Evolutionary conservation across 2,888 invertebrate genomes (phyloP), one percentile per base, ranked within the genome.

Genomic region (Lycocerus yunnanus): DNA sequence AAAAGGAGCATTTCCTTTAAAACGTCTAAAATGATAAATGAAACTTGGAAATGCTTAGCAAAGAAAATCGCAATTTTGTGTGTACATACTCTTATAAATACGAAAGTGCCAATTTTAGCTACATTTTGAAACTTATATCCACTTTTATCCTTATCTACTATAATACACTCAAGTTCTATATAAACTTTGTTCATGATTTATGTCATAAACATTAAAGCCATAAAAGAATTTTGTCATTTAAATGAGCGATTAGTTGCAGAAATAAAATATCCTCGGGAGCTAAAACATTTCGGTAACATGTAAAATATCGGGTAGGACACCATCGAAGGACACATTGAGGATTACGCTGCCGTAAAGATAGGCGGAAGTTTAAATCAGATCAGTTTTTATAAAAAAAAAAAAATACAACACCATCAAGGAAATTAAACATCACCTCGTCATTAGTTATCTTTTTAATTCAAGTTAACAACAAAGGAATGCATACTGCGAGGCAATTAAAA

Each of bases 1-100:
- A 67, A 67, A 67, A 67, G 67, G 15, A 67, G 58, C 4, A 67
- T 58, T 67, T 67, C 58, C 58, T 16, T 67, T 27, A 67, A 58
- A 15, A 58, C 13, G 67, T 66, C 27, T 66, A 24, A 66, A 27
- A 27, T 67, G 58, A 67, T 58, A 63, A 63, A 63, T 63, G 61
- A 63, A 63, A 18, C 18, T 43, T 43, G 43, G 43, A 43, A 43
- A 43, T 43, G 43, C 43, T 43, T 43, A 43, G 6, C 43, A 43
- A 43, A 43, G 43, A 43, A 43, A 43, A 43, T 43, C 43, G 43
- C n/a, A 43, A 43, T 43, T 43, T 43, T 43, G 43, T 43, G 43
- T n/a, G 43, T 43, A 43, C 43, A 43, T n/a, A 43, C 43, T 43
- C 43, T 43, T 43, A 43, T 43, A 43, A 43, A n/a, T 43, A 43